Percentiles rank a stretch among this genome's conserved stretches.
phyloP scores from a whole-genome alignment of 2,888 invertebrate species.

The Calliopum simillimum region DNA sequence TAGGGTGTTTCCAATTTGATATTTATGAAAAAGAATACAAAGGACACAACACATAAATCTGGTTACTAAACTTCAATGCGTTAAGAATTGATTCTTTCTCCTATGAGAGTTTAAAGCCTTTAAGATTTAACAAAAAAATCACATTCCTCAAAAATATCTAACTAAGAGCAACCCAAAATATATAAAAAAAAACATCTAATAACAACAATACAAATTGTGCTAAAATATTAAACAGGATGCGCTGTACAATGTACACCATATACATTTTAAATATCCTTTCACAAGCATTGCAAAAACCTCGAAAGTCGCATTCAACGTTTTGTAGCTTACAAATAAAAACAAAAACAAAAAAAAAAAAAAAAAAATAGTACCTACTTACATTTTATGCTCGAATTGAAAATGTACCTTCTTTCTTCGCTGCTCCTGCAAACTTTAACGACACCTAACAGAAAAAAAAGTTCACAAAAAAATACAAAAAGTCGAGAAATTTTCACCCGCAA shows the following conservation, averaged over 20 bases:
- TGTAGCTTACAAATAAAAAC: slow-evolving; percentile 49
- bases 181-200: background rate
- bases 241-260: background rate
- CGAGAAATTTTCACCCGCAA: background rate
- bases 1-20: background rate
- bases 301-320: slow-evolving; percentile 34
- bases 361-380: no score
- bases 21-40: no score
- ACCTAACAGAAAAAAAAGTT: background rate
- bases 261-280: background rate
- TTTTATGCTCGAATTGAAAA: background rate
- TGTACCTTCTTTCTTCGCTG: background rate
- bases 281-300: slow-evolving; percentile 1
- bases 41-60: no score
- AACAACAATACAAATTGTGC: slow-evolving; percentile 52
- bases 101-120: no score
- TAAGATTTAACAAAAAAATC: background rate
- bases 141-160: background rate
- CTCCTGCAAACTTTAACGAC: background rate
- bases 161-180: background rate
- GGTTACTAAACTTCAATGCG: no score
- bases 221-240: slow-evolving; percentile 58
- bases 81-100: no score
- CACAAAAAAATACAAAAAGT: background rate
- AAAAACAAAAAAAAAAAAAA: no score